Evolutionary conservation across 2,797 vertebrate species (phyloP).

Genomic region (Tachyglossus aculeatus): DNA sequence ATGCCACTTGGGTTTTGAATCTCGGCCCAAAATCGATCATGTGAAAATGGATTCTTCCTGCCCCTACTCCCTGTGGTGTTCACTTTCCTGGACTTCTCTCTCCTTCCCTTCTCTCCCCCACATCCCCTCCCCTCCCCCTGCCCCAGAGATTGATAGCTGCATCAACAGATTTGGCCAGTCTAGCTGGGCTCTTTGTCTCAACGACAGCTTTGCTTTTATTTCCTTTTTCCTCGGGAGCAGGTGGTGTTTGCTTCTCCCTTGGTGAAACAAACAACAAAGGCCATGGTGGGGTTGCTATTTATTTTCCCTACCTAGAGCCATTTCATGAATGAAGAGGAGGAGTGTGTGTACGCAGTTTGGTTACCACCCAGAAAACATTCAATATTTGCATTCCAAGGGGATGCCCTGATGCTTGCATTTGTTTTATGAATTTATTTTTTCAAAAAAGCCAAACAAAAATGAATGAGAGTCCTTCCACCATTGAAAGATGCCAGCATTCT

Average conservation of each 20-base stretch:
- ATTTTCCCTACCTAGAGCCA: slow-evolving; percentile 12
- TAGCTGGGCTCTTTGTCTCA: slow-evolving; percentile 4
- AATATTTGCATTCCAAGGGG: slow-evolving; percentile 56
- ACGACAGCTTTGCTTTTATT: background rate
- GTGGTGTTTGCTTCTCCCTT: slow-evolving; percentile 48
- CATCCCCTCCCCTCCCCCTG: slow-evolving; percentile 3
- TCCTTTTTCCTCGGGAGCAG: slow-evolving; percentile 25
- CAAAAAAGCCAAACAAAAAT: background rate
- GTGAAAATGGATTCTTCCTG: no score
- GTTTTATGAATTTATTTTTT: background rate
- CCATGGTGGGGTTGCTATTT: slow-evolving; percentile 21
- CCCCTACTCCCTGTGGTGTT: no score
- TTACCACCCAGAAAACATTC: slow-evolving; percentile 38
- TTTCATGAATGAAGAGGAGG: slow-evolving; percentile 29
- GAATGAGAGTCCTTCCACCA: background rate
- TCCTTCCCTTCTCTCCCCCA: no score
- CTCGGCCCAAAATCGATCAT: no score
- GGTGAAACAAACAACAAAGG: slow-evolving; percentile 31
- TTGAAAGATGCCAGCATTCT: background rate
- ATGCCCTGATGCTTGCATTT: slow-evolving; percentile 12
- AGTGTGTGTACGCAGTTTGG: slow-evolving; percentile 20
- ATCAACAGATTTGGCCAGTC: slow-evolving; percentile 28
- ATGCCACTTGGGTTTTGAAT: no score
- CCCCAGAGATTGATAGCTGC: slow-evolving; percentile 16
- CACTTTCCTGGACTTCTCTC: no score